Base-by-base conservation (phyloP, 92 coral and sea anemone species). In the Umimayanthus chanpuru region DNA sequence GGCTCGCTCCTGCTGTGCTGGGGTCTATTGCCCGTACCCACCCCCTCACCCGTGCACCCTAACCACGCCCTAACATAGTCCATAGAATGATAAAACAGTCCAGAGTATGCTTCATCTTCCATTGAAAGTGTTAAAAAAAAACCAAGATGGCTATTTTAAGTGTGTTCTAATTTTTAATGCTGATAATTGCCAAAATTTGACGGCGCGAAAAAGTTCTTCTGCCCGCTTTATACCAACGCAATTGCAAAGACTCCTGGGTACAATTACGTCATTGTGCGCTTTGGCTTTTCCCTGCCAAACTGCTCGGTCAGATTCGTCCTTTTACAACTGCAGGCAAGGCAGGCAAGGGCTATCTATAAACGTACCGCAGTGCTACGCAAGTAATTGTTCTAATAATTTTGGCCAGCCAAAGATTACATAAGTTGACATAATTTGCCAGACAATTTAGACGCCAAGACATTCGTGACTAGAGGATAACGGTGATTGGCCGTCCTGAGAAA, bases 391-490 rank as follows among this genome's bases (percentile, higher is more conserved):
- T 53, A 11, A 53, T 11, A 53, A 53, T 53, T 15, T 18, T 2
- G 20, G 58, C 12, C 58, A 16, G 77, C 77, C 44, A 39, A 18
- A 73, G 43, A 39, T 73, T 11, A 73, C 40, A 30, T 47, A 47
- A 47, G 50, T 47, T 47, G 10, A 7, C 50, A 47, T 47, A 47
- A 11, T 12, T 6, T 30, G 9, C 77, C 23, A 30, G n/a, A 73
- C 77, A 73, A 73, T 8, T n/a, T n/a, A 73, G 40, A 21, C 77
- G n/a, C 6, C 77, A 73, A 26, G 77, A 26, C 43, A 32, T 73
- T 73, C 77, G 77, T 73, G 77, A 73, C 21, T 43, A 39, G 16
- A 30, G 77, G 76, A 71, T 28, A 71, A 26, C 76, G 39, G 76
- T 40, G 4, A 73, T 32, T 39, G 77, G 77, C 21, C 77, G 44